Percentiles rank a stretch among this genome's conserved stretches.
phyloP scores from a whole-genome alignment of 1,140 invertebrate genomes.

The Panagrolaimus sp. region DNA sequence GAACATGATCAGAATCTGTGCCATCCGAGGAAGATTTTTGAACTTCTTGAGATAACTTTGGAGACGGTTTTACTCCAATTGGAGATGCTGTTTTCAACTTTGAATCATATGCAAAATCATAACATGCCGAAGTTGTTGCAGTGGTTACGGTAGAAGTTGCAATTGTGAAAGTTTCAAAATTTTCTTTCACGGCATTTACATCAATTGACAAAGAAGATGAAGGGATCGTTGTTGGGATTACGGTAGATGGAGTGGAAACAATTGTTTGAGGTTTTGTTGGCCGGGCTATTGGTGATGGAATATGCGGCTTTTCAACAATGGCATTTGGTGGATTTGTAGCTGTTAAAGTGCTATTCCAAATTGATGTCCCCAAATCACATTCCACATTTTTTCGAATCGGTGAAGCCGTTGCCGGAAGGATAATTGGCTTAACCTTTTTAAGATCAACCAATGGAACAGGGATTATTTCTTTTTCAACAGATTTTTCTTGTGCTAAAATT shows the following conservation, averaged over 20 bases:
- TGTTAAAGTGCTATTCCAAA: slow-evolving; percentile 29
- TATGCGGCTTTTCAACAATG: slow-evolving; percentile 22
- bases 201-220: not conserved
- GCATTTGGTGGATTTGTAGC: not conserved
- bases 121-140: not conserved
- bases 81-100: slow-evolving; percentile 11
- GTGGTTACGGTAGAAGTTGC: slow-evolving; percentile 9
- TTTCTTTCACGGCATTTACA: slow-evolving; percentile 2
- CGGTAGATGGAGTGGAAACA: not conserved
- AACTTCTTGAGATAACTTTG: not conserved
- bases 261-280: slow-evolving; percentile 33
- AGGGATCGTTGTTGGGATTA: not conserved
- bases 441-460: not conserved
- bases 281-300: slow-evolving; percentile 50
- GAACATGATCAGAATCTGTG: slow-evolving; percentile 17
- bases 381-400: not conserved
- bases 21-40: not conserved
- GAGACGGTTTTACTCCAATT: not conserved
- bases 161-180: slow-evolving; percentile 11
- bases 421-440: not conserved
- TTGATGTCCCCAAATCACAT: slow-evolving; percentile 4
- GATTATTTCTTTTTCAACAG: not conserved
- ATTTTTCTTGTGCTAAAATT: not conserved
- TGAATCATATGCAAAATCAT: slow-evolving; percentile 17
- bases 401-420: slow-evolving; percentile 4